phyloP scores from a whole-genome alignment of 2,797 vertebrate species.

The Garrulus glandarius region DNA sequence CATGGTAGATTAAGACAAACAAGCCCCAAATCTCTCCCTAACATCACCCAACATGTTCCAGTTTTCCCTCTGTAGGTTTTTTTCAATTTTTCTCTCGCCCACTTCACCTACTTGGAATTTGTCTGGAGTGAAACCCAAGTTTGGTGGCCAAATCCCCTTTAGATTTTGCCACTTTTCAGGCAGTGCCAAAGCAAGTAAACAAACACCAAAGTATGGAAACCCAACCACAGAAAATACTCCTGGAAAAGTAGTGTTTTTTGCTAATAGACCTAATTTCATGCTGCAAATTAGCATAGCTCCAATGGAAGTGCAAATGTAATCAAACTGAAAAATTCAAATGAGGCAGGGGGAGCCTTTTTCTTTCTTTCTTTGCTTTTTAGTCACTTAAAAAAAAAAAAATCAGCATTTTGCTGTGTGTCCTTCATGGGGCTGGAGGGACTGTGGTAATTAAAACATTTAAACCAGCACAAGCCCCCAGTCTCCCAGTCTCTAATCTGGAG shows the following conservation, averaged over 20 bases:
- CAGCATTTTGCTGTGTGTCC: conserved; percentile 84
- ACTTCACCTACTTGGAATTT: neutral
- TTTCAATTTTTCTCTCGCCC: neutral
- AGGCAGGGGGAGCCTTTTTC: conserved; percentile 56
- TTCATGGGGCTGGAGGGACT: conserved; percentile 84
- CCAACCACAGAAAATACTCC: neutral
- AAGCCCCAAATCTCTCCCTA: fast-evolving
- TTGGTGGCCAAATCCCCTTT: neutral
- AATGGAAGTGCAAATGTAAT: conserved; percentile 76
- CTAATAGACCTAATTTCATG: conserved; percentile 76
- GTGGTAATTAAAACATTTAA: conserved; percentile 96
- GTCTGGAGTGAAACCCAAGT: neutral
- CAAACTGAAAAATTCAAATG: conserved; percentile 72
- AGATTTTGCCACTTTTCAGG: neutral
- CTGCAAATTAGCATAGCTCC: conserved; percentile 73
- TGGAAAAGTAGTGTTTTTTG: conserved; percentile 14
- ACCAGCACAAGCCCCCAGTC: conserved; percentile 82
- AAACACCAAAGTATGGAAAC: neutral
- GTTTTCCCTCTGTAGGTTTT: neutral
- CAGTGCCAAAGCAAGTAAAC: neutral
- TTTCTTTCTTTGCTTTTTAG: conserved; percentile 55
- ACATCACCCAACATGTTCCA: fast-evolving
- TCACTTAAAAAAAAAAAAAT: conserved; percentile 37
- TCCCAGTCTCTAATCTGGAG: conserved; percentile 86
- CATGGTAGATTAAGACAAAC: fast-evolving